Evolutionary conservation across 2,888 invertebrate genomes (phyloP), one percentile per base, ranked within the genome.

Genomic region (Rhingia rostrata): DNA sequence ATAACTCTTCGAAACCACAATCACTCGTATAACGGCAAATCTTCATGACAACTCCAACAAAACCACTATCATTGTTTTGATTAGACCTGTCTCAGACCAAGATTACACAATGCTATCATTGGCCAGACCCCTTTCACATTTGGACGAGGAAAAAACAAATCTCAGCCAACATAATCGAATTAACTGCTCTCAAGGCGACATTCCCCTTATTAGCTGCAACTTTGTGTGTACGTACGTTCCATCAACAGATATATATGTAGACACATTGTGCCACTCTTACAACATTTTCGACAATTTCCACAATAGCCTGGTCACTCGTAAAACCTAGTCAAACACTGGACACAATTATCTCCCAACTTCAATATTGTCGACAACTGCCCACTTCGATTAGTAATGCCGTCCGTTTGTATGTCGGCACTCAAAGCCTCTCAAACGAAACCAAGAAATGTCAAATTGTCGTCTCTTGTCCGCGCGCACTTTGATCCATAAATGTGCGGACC

Each of bases 391-490:
- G 75, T 22, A 10, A 47, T 69, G 63, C 51, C 39, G 77, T 43
- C 74, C 43, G n/a, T 2, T 37, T 30, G 4, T 10, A 51, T 10
- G 51, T 60, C 81, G 75, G 81, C 64, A 53, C 63, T 77, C 70
- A 14, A 69, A 81, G 22, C 77, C 64, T 45, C 63, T 77, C 70
- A 14, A 69, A 81, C 75, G 58, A 58, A 39, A 58, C 70, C 51
- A 51, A 37, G 7, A 63, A 58, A 75, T 81, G 75, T 81, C 81
- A 81, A 81, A 70, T 70, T 47, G 53, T 77, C 64, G 75, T 60
- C 39, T 70, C 64, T 33, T 64, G 69, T 70, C 22, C 22, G 22
- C 47, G 77, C 39, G 33, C 74, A 61, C 54, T 53, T 60, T 60
- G 54, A 53, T 67, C 35, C 22, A 22, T 43, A 56, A 69, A 56